Evolutionary conservation across 2,888 invertebrate species (phyloP), one percentile per base, ranked within the genome.

Genomic region (Iselma pallidipennis): DNA sequence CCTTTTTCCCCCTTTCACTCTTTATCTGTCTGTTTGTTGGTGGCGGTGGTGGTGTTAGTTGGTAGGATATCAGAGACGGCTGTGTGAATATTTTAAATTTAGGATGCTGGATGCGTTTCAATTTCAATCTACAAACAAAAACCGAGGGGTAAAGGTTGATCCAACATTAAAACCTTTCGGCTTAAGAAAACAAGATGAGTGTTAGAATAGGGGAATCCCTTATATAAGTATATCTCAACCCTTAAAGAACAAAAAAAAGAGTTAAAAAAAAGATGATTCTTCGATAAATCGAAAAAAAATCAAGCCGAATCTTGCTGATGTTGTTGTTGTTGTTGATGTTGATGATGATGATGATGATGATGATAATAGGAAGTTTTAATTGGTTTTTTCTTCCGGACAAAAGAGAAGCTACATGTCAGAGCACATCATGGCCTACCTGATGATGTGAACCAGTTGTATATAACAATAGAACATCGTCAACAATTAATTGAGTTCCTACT

Each of bases 121-220:
- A 80, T 80, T 79, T 78, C 78, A 68, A 71, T 73, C 71, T 72
- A 70, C 76, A 80, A 79, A 80, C 80, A 79, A 71, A 74, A 71
- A 75, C 71, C 28, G 12, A 29, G 29, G 29, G 29, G n/a, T 14
- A 33, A 9, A 9, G 37, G 45, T 12, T 45, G 45, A 45, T 45
- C 45, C 45, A 19, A 45, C 45, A 45, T 45, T 45, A 21, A 45
- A 45, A 19, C 45, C 45, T 45, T 45, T 12, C 19, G 55, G 55
- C 33, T 48, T 31, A n/a, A 31, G 54, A 50, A 49, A 54, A 59
- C 59, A 26, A 50, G 37, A 21, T 12, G 45, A 7, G 33, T 33
- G 33, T 19, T 12, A 45, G 10, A 7, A 4, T 5, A 4, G 14
- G 31, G 37, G 37, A 29, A 29, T 29, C 29, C 12, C 29, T 29